These are phyloP conservation scores for Balearica regulorum DNA, from an alignment of 2,797 vertebrate genomes.

Conservation along the genomic window DNA sequence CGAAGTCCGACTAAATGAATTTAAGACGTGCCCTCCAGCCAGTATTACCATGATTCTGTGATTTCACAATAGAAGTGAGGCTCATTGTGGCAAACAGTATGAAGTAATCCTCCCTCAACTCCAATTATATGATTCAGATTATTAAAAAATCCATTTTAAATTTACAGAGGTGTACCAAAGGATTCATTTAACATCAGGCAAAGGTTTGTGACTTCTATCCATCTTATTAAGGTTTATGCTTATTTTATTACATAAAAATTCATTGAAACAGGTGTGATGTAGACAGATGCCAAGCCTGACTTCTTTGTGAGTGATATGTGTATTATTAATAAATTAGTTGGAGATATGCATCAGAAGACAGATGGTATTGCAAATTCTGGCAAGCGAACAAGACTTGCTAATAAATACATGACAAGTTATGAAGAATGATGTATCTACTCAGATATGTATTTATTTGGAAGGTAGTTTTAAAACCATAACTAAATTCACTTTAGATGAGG, in stretches of 20 bases:
- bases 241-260: not conserved
- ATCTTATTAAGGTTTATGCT: not conserved
- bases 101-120: not conserved
- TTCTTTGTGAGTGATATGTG: not conserved
- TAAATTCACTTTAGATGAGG: not conserved
- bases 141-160: not conserved
- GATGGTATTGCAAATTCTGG: not conserved
- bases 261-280: not conserved
- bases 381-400: not conserved
- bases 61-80: not conserved
- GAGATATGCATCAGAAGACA: not conserved
- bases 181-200: not conserved
- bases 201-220: not conserved
- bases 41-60: not conserved
- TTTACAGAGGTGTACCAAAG: not conserved
- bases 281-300: not conserved
- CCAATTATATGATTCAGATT: not conserved
- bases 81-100: not conserved
- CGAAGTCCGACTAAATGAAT: accelerated
- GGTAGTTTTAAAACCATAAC: not conserved
- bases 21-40: not conserved
- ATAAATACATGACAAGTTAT: not conserved
- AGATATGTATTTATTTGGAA: not conserved
- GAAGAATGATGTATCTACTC: not conserved
- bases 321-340: not conserved